Base-by-base conservation (phyloP, 2,797 vertebrate species). In the Macropodus opercularis region DNA sequence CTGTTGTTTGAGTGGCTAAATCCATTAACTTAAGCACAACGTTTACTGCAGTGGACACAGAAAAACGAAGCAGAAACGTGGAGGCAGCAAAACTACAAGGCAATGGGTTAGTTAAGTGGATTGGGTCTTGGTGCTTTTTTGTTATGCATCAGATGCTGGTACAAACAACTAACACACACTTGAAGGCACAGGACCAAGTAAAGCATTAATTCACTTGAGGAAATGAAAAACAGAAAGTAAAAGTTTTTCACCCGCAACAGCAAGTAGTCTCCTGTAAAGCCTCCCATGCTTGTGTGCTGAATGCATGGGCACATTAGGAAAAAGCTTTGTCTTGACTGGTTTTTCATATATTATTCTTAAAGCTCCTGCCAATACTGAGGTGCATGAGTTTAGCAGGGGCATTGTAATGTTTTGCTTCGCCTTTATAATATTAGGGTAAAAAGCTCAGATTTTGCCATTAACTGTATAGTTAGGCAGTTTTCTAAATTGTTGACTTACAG, bases 1-100 rank as follows among this genome's bases (percentile, higher is more conserved):
- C 61, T 72, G 80, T 79, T 83, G 80, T 79, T 83, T 58, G 40
- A 69, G 70, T 81, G 72, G 54, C 39, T 77, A 65, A 85, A 85
- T 56, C 74, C 79, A 87, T 88, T 85, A 87, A 55, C 55, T 66
- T 46, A 54, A 79, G 62, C 80, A 52, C 38, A 70, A 77, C 67
- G 72, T 81, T 80, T 72, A 73, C 56, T 75, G 64, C 41, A 55
- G 40, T 55, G 60, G 70, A 82, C 51, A 72, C 27, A 58, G 13
- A 18, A 32, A 60, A 64, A 63, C 36, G 63, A 62, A 74, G 44
- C 19, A 29, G 43, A 31, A 6, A 8, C 42, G 67, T 39, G 50
- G 47, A 49, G 43, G 46, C 6, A 3, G 24, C 48, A 49, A 29
- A 54, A 47, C 27, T 44, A 17, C 35, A 60, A 74, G 62, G 26